These are phyloP conservation scores for Tipula helvola DNA, from an alignment of 2,888 invertebrate genomes.

Conservation along the genomic window DNA sequence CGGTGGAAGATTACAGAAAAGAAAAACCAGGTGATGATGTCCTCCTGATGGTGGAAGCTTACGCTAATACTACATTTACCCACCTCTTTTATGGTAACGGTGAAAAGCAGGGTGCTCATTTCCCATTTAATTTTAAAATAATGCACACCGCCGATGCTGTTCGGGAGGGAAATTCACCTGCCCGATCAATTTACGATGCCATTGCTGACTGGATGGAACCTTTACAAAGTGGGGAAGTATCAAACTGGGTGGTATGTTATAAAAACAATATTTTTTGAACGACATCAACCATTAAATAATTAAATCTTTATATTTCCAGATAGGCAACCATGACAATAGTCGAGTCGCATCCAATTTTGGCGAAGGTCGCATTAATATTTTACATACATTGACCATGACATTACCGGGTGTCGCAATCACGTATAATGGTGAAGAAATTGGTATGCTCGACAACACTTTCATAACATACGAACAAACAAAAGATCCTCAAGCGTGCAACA, in stretches of 20 bases:
- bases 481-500: conserved; percentile 45
- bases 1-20: background rate
- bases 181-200: conserved; percentile 36
- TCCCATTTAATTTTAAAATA: conserved; percentile 48
- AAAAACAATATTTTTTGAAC: conserved; percentile 14
- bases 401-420: conserved; percentile 76
- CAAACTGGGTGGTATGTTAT: conserved; percentile 53
- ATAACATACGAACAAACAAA: conserved; percentile 37
- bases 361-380: conserved; percentile 57
- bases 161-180: conserved; percentile 28
- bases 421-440: conserved; percentile 79
- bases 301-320: conserved; percentile 17
- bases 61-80: conserved; percentile 44
- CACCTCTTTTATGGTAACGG: conserved; percentile 50
- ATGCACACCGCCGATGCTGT: conserved; percentile 34
- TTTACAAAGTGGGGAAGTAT: conserved; percentile 38
- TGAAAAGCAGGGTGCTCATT: conserved; percentile 39
- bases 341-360: conserved; percentile 56
- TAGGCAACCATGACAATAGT: conserved; percentile 67
- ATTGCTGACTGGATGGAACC: conserved; percentile 42
- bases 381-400: conserved; percentile 70
- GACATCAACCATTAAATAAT: background rate
- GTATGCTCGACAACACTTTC: conserved; percentile 47
- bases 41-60: conserved; percentile 65
- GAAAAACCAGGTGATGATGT: conserved; percentile 23